Evolutionary conservation across 2,888 invertebrate genomes (phyloP), one percentile per base, ranked within the genome.

Genomic region (Cerceris ruficornis): DNA sequence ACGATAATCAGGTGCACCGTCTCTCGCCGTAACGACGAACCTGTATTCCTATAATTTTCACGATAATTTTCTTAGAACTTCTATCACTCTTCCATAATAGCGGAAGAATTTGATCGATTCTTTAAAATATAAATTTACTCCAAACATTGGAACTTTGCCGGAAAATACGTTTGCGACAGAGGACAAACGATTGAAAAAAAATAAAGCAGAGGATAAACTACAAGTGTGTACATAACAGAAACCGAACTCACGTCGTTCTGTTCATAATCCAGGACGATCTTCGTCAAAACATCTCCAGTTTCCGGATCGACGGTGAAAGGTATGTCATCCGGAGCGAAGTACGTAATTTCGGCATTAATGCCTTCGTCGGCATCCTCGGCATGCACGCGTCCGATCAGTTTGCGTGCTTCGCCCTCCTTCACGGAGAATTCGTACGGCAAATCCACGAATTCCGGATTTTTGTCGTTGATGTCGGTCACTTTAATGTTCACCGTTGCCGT

Each of bases 391-490:
- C 98, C 98, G 0, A 98, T 92, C 46, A 92, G 81, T 74, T 92
- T 92, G 6, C 92, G 90, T 0, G 92, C 91, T 73, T 93, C 92
- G 90, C 96, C 97, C 93, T 97, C 97, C 90, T 96, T 95, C 0
- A 97, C 96, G n/a, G 94, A 93, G 92, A 98, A 98, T 54, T 94
- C 93, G 88, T 98, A 98, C 0, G 97, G 96, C 80, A 96, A 94
- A 17, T 94, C 94, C n/a, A 96, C 95, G 88, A 98, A 98, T 89
- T 96, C 96, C 0, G 98, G 98, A 91, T 97, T 98, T 88, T 98
- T 97, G 89, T 98, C 98, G 90, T 98, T 98, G 78, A 98, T 97
- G 87, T 98, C 98, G 0, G 97, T 97, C 1, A 98, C 97, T 90
- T 96, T 96, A 70, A 98, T 96, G 87, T 97, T 97, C 0, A 98